phyloP scores from a whole-genome alignment of 2,113 vertebrate genomes.

The Planiliza haematocheilus region DNA sequence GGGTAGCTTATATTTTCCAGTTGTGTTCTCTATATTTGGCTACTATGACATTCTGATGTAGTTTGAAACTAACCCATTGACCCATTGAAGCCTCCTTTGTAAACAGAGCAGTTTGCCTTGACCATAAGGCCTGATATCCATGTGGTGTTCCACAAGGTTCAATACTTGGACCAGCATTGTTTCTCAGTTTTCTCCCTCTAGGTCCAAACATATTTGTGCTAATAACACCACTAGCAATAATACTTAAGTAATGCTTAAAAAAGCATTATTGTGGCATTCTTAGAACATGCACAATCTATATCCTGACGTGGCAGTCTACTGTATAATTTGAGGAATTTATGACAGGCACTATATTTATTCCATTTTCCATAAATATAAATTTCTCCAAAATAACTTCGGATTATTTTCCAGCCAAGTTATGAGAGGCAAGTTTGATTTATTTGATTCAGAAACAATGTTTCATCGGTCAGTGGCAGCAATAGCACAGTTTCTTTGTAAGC shows the following conservation, averaged over 20 bases:
- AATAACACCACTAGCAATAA: neutral
- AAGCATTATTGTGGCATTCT: too few relatives aligned
- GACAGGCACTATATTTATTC: too few relatives aligned
- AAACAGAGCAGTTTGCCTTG: neutral
- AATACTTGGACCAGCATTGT: neutral
- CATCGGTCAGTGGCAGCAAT: neutral
- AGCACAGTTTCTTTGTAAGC: constrained; percentile 10
- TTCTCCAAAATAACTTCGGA: too few relatives aligned
- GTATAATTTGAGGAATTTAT: too few relatives aligned
- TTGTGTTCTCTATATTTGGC: neutral
- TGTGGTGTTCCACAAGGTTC: neutral
- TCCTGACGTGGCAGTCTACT: too few relatives aligned
- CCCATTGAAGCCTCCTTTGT: neutral
- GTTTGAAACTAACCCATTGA: neutral
- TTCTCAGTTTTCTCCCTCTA: neutral
- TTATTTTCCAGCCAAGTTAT: neutral
- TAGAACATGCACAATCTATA: too few relatives aligned
- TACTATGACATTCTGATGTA: neutral
- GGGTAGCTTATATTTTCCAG: neutral
- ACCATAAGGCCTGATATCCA: neutral
- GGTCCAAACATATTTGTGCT: neutral
- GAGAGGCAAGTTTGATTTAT: neutral
- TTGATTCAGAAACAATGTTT: neutral
- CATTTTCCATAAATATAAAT: too few relatives aligned
- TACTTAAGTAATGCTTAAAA: too few relatives aligned